Base-by-base conservation (phyloP, 2,113 vertebrate species). In the Entelurus aequoreus region DNA sequence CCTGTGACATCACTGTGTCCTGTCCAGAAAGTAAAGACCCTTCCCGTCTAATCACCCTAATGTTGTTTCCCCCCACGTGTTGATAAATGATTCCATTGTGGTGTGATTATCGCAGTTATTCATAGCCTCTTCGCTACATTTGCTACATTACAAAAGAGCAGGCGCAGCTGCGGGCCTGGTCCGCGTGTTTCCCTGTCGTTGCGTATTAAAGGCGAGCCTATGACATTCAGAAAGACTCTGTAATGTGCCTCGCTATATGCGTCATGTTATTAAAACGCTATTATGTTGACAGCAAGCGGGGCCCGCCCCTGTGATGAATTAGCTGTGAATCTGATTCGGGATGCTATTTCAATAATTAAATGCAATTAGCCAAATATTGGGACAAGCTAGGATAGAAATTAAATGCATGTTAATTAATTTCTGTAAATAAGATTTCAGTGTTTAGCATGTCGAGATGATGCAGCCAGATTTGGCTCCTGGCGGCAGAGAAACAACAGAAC, bases 81-180 rank as follows among this genome's bases (percentile, higher is more conserved):
- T 90, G 87, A 90, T 82, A 86, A 88, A 91, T 90, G 82, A 84
- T 87, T 76, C 79, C 81, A 90, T 89, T 88, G 88, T 89, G 77
- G 58, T 46, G 82, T 86, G 86, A 89, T 88, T 86, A 89, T 90
- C 82, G 72, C 84, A 78, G 83, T 87, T 89, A 90, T 90, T 91
- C 86, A 88, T 85, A 86, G 88, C 71, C 65, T 70, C 83, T 71
- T 67, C 68, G 66, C 82, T 80, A 75, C 85, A 87, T 89, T 81
- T 87, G 80, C 87, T 86, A 82, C 87, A 83, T 87, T 87, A 81
- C 84, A 86, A 80, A 71, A 77, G 64, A 82, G 81, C 68, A 85
- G 78, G 85, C 84, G 84, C 80, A 77, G 62, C 76, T 69, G 42
- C 42, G 72, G 83, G 80, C 67, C 72, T 21, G 75, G 80, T 16